Conservation (phyloP, 2,113 vertebrate species). For the Mesoclemmys tuberculata region DNA sequence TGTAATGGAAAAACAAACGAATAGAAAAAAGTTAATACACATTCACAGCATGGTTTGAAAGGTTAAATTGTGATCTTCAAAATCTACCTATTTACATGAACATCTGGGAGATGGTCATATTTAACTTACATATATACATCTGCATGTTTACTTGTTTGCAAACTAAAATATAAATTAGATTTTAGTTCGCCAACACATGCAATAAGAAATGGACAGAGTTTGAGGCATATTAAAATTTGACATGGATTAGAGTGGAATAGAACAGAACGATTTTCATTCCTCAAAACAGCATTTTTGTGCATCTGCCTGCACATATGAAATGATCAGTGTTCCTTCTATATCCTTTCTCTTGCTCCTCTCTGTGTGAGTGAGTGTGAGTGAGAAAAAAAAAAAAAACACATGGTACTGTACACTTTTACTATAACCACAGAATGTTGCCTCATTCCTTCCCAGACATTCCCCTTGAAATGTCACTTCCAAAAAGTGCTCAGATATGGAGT, state of each 20-base stretch:
- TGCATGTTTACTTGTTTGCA: too few relatives aligned
- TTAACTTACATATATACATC: neutral
- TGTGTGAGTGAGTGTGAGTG: too few relatives aligned
- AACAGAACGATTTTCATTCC: neutral
- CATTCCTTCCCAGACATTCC: neutral
- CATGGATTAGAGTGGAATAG: neutral
- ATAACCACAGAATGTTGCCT: neutral
- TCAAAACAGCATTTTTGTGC: neutral
- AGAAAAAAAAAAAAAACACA: too few relatives aligned
- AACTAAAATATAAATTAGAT: neutral
- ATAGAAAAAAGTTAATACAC: neutral
- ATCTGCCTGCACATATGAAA: neutral
- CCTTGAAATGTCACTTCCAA: neutral
- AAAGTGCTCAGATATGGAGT: neutral
- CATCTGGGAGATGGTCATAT: neutral
- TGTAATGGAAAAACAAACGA: neutral
- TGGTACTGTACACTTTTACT: neutral
- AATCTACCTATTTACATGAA: fast-evolving
- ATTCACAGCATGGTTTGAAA: neutral
- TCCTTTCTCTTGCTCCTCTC: neutral
- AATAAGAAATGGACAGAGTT: neutral
- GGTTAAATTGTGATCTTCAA: neutral
- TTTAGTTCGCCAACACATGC: neutral
- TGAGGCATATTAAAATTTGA: neutral
- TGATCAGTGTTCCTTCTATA: neutral